phyloP scores from a whole-genome alignment of 2,888 invertebrate species.

The Thysanoteuthis rhombus region DNA sequence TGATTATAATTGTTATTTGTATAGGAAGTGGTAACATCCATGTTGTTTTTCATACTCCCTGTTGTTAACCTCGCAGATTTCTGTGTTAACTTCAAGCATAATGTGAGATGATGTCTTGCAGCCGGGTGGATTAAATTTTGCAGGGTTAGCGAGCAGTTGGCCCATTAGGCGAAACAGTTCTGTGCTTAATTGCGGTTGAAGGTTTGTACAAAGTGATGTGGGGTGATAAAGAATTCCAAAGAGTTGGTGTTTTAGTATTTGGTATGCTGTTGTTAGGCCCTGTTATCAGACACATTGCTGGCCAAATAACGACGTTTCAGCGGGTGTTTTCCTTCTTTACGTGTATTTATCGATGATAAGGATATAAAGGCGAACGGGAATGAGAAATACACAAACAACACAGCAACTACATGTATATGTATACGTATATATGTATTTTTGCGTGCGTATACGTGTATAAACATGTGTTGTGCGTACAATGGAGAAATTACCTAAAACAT shows the following conservation, averaged over 20 bases:
- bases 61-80: not conserved
- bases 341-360: too few species aligned
- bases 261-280: not conserved
- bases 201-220: not conserved
- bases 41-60: not conserved
- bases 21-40: too few species aligned
- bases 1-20: too few species aligned
- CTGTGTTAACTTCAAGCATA: not conserved
- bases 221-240: not conserved
- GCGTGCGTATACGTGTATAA: too few species aligned
- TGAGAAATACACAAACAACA: too few species aligned
- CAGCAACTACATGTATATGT: not conserved
- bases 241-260: not conserved
- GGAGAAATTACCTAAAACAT: too few species aligned
- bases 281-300: not conserved
- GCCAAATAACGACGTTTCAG: not conserved
- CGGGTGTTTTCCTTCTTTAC: not conserved
- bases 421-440: not conserved
- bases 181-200: not conserved
- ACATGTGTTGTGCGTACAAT: too few species aligned
- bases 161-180: not conserved
- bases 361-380: too few species aligned
- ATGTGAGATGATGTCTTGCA: not conserved
- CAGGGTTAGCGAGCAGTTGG: not conserved
- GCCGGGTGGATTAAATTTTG: not conserved